Conservation (phyloP, 2,797 vertebrate species). For the Pitangus sulphuratus region DNA sequence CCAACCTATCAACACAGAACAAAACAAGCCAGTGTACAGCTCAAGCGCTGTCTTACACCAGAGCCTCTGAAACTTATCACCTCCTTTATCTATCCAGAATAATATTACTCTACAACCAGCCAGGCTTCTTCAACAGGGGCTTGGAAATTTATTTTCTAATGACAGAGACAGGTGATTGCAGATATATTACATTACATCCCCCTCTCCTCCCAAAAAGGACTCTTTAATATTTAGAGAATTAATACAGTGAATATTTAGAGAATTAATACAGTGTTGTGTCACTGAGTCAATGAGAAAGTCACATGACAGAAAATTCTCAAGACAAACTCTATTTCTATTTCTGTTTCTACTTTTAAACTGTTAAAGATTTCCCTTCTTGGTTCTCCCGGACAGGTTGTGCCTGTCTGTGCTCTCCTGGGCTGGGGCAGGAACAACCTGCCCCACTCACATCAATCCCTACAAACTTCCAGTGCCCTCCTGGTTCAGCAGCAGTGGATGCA, state of each 20-base stretch:
- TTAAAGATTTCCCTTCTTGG: neutral
- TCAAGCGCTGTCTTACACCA: neutral
- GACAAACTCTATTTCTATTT: neutral
- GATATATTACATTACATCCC: neutral
- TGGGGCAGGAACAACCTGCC: neutral
- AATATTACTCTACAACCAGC: neutral
- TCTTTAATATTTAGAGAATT: neutral
- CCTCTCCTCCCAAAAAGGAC: accelerated
- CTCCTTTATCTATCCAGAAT: neutral
- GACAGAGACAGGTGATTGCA: neutral
- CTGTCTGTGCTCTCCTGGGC: neutral
- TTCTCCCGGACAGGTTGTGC: neutral
- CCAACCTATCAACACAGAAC: neutral
- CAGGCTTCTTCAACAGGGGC: neutral
- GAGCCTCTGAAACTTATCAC: neutral
- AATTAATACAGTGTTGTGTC: neutral
- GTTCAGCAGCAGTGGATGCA: neutral
- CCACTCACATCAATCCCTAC: accelerated
- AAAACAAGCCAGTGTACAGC: neutral
- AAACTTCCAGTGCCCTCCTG: neutral
- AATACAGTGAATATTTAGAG: neutral
- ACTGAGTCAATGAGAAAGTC: neutral
- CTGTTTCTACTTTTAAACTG: neutral
- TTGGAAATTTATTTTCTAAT: neutral
- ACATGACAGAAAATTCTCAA: neutral